Percentiles rank a stretch among this genome's conserved stretches.
Conservation (phyloP, 2,797 vertebrate species). For the Morelia viridis region DNA sequence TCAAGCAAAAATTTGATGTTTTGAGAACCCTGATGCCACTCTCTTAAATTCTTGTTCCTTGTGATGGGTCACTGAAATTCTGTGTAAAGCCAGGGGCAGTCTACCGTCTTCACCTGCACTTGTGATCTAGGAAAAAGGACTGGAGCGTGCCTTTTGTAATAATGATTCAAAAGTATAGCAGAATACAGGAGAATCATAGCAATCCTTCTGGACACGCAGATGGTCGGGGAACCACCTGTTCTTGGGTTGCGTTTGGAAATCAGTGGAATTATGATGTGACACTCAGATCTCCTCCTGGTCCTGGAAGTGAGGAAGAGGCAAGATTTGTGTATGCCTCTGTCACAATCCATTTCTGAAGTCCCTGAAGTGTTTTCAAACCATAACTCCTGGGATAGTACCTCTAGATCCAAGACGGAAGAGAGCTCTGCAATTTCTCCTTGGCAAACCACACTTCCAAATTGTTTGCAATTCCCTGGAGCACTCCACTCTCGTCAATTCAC, state of each 20-base stretch:
- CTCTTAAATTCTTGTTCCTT: background rate
- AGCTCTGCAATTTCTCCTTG: background rate
- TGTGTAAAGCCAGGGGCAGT: background rate
- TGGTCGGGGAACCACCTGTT: background rate
- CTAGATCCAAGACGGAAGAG: background rate
- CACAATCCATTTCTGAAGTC: background rate
- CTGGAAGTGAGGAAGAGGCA: background rate
- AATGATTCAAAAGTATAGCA: background rate
- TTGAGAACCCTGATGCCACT: background rate
- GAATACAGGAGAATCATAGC: background rate
- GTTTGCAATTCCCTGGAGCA: background rate
- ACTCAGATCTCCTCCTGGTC: background rate
- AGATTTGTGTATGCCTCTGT: background rate
- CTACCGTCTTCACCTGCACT: background rate
- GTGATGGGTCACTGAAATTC: background rate
- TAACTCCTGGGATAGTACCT: background rate
- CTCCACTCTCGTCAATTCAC: background rate
- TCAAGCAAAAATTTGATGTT: background rate
- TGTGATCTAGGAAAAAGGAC: background rate
- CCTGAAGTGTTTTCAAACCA: background rate
- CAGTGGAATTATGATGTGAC: background rate
- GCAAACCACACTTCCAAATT: background rate
- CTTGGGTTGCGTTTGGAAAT: background rate
- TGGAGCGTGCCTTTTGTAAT: background rate
- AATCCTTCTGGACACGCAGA: background rate